Evolutionary conservation across 2,888 invertebrate genomes (phyloP).

Genomic region (Platycheirus rosarum): DNA sequence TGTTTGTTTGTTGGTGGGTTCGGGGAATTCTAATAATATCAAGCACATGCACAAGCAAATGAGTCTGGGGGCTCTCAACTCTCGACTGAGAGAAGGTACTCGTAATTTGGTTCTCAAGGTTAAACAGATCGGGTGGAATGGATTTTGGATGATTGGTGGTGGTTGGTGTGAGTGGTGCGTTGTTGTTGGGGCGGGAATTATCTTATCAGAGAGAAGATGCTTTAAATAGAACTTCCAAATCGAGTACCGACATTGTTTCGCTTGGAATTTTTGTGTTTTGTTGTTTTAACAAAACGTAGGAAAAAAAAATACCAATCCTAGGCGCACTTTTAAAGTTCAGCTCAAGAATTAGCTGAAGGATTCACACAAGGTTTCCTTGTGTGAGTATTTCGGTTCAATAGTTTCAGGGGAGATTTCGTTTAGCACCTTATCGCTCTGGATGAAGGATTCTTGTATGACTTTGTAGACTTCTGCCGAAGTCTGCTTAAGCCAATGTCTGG

Average conservation of each 20-base stretch:
- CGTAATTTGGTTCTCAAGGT: constrained; percentile 11
- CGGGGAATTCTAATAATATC: constrained; percentile 26
- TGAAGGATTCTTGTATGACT: too few relatives aligned
- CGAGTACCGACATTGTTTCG: constrained; percentile 11
- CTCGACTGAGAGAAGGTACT: neutral
- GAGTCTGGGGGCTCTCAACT: too few relatives aligned
- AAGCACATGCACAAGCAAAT: neutral
- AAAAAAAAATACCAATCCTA: too few relatives aligned
- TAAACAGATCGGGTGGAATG: neutral
- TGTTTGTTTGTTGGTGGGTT: constrained; percentile 19
- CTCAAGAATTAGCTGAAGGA: too few relatives aligned
- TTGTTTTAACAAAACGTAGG: constrained; percentile 44
- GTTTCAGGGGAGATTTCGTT: too few relatives aligned
- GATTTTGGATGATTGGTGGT: too few relatives aligned
- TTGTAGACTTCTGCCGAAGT: too few relatives aligned
- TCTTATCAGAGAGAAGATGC: constrained; percentile 41
- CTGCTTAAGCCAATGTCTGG: too few relatives aligned
- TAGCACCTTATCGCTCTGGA: too few relatives aligned
- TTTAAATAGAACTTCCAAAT: constrained; percentile 32
- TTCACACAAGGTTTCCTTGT: too few relatives aligned
- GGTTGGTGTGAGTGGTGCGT: neutral
- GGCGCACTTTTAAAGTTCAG: too few relatives aligned
- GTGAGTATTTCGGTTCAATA: too few relatives aligned
- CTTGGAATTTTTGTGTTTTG: constrained; percentile 1
- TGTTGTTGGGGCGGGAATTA: constrained; percentile 10